A percentile compares a stretch with the other conserved stretches of the same genome.
These are phyloP conservation scores for Drosophila quadrilineata DNA, from an alignment of 1,140 invertebrate species.

Conservation along the genomic window DNA sequence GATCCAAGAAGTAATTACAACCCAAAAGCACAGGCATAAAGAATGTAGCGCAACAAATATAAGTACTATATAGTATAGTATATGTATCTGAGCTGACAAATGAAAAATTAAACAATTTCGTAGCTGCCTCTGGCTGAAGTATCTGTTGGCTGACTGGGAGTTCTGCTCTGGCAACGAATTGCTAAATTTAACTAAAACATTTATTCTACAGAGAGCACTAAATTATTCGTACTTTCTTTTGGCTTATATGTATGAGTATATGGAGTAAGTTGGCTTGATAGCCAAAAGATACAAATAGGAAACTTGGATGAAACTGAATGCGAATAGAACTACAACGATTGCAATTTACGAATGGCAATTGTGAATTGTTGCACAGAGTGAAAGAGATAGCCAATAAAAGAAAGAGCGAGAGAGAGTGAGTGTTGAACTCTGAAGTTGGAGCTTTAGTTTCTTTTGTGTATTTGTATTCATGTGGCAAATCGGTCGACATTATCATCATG, in stretches of 20 bases:
- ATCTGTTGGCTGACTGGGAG: too few relatives aligned
- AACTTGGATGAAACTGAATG: not conserved
- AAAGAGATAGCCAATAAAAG: too few relatives aligned
- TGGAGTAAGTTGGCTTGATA: constrained; percentile 16
- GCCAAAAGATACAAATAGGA: constrained; percentile 28
- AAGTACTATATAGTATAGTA: too few relatives aligned
- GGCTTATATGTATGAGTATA: too few relatives aligned
- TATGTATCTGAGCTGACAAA: constrained; percentile 38
- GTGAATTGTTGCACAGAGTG: constrained; percentile 17
- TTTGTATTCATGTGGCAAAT: constrained; percentile 71
- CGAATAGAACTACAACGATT: constrained; percentile 8
- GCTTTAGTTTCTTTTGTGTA: constrained; percentile 15
- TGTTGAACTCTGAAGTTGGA: constrained; percentile 1
- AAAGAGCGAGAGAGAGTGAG: not conserved
- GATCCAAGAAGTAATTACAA: constrained; percentile 71
- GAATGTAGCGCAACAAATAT: too few relatives aligned
- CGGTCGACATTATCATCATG: constrained; percentile 58
- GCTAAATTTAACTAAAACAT: constrained; percentile 76
- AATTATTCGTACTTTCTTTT: constrained; percentile 61
- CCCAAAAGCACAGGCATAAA: constrained; percentile 21
- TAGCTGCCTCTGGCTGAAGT: constrained; percentile 33
- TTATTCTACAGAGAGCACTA: constrained; percentile 70
- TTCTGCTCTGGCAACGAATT: constrained; percentile 61
- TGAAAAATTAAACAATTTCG: constrained; percentile 79
- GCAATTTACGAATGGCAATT: constrained; percentile 1